These are phyloP conservation scores for Enoplosus armatus DNA, from an alignment of 2,797 vertebrate species.

Conservation along the genomic window DNA sequence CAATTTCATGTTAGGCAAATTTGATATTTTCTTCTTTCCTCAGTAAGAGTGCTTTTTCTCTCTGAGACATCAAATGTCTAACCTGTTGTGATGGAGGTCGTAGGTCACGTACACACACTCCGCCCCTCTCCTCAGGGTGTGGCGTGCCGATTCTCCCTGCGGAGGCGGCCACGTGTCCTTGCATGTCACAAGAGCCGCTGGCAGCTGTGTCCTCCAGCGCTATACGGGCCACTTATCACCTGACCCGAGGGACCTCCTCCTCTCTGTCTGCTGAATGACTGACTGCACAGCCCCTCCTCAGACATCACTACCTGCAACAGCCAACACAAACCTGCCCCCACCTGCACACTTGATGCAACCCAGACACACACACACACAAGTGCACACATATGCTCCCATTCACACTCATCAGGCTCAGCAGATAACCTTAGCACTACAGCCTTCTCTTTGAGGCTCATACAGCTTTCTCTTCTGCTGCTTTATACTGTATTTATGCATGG, in stretches of 20 bases:
- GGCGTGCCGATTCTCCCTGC: slow-evolving; percentile 67
- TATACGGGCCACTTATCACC: slow-evolving; percentile 83
- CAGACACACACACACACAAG: slow-evolving; percentile 32
- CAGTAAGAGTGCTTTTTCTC: not conserved
- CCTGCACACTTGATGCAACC: slow-evolving; percentile 47
- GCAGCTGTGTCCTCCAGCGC: slow-evolving; percentile 77
- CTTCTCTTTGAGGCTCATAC: not conserved
- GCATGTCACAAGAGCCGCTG: slow-evolving; percentile 79
- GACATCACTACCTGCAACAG: slow-evolving; percentile 52
- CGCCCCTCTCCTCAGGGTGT: slow-evolving; percentile 52
- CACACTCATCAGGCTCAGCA: slow-evolving; percentile 32
- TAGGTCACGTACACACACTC: slow-evolving; percentile 54
- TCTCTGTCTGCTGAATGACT: slow-evolving; percentile 55
- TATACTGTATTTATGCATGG: slow-evolving; percentile 22
- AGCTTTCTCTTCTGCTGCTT: slow-evolving; percentile 21
- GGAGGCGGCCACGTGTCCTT: slow-evolving; percentile 73
- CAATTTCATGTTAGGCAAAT: not conserved
- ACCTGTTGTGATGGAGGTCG: slow-evolving; percentile 63
- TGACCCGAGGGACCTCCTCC: slow-evolving; percentile 78
- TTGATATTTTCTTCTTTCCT: not conserved
- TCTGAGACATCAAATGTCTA: not conserved
- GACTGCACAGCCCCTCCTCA: slow-evolving; percentile 49
- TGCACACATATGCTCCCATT: slow-evolving; percentile 48
- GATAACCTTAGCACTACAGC: slow-evolving; percentile 11
- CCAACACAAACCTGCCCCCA: slow-evolving; percentile 29